Percentiles rank a stretch among this genome's conserved stretches.
Evolutionary conservation across 53 echinoderm and acorn worm genomes (phyloP).

Genomic region (Luidia sarsii): DNA sequence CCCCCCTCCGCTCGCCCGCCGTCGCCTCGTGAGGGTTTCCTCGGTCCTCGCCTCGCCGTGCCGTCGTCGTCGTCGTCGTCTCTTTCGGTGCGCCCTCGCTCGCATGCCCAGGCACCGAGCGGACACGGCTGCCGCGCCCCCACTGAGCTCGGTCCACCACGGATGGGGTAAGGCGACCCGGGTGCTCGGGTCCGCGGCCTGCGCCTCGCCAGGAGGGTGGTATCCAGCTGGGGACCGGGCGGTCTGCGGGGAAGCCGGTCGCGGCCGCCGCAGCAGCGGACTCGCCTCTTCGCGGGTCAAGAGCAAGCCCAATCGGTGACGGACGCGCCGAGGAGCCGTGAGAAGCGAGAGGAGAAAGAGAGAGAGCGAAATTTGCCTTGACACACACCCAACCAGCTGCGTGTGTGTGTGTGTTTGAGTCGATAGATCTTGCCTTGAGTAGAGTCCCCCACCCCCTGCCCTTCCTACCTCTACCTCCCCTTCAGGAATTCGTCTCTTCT

Average conservation of each 20-base stretch:
- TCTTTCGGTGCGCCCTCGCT: constrained; percentile 58
- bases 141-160: constrained; percentile 39
- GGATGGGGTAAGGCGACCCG: constrained; percentile 71
- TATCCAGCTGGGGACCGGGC: constrained; percentile 24
- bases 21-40: constrained; percentile 35
- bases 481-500: too few relatives aligned
- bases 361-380: too few relatives aligned
- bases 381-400: constrained; percentile 30
- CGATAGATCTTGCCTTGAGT: constrained; percentile 38
- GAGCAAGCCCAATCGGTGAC: constrained; percentile 55
- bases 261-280: constrained; percentile 18
- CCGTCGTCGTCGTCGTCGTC: not conserved
- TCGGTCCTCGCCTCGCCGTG: too few relatives aligned
- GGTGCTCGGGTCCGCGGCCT: constrained; percentile 33
- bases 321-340: too few relatives aligned
- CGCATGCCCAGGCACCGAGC: constrained; percentile 43
- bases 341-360: too few relatives aligned
- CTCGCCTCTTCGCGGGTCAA: constrained; percentile 34
- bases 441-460: not conserved
- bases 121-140: constrained; percentile 49
- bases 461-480: not conserved
- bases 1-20: not conserved
- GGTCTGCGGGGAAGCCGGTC: constrained; percentile 25
- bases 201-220: constrained; percentile 16
- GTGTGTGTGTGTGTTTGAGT: constrained; percentile 33